Conservation (phyloP, 2,888 invertebrate genomes). For the Stegophylla sp. region DNA sequence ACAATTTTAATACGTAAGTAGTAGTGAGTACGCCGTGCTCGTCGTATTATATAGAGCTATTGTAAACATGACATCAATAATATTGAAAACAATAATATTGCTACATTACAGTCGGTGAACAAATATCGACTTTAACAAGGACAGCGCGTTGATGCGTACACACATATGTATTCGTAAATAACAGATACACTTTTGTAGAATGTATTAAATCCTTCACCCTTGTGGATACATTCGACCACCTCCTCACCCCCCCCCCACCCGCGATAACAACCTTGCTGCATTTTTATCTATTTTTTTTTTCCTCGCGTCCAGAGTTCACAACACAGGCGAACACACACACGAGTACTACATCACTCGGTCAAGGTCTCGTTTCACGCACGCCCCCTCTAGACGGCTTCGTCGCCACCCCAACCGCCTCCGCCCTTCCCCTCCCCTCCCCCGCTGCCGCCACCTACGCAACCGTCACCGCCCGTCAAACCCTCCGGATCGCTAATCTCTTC, state of each 20-base stretch:
- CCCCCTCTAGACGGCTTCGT: too few relatives aligned
- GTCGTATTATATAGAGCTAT: too few relatives aligned
- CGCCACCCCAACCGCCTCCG: not conserved
- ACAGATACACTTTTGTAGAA: too few relatives aligned
- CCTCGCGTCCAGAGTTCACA: not conserved
- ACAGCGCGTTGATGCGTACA: not conserved
- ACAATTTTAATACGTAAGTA: too few relatives aligned
- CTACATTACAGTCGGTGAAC: not conserved
- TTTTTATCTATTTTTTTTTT: not conserved
- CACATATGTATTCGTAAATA: not conserved
- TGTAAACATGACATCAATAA: not conserved
- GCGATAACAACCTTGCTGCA: not conserved
- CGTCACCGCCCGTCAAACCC: not conserved
- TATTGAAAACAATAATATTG: not conserved
- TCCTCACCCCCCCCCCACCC: too few relatives aligned
- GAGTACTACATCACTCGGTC: constrained; percentile 37
- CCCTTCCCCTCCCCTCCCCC: not conserved
- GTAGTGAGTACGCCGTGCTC: too few relatives aligned
- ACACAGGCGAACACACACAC: not conserved
- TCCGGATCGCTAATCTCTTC: not conserved
- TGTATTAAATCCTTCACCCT: too few relatives aligned
- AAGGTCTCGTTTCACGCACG: constrained; percentile 15
- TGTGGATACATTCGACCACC: too few relatives aligned
- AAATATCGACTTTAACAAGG: constrained; percentile 1
- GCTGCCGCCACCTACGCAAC: not conserved